Conservation (phyloP, 2,113 vertebrate species). For the Hypocryptadius cinnamomeus region DNA sequence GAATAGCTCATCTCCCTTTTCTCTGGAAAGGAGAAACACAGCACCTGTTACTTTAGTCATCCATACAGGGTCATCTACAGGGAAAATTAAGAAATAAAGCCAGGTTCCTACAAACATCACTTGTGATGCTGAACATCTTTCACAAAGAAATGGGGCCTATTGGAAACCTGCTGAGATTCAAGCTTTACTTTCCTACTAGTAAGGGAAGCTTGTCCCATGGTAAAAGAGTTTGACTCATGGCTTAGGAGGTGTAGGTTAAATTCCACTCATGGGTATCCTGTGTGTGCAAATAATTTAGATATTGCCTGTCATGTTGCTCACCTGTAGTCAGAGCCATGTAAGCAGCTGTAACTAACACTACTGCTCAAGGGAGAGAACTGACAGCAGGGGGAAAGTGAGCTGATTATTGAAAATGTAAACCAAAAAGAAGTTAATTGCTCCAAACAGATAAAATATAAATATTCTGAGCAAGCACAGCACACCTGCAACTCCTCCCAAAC, state of each 20-base stretch:
- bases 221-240: neutral
- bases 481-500: neutral
- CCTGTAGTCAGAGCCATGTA: neutral
- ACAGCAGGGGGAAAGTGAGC: neutral
- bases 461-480: neutral
- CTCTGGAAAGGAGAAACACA: neutral
- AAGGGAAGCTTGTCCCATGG: neutral
- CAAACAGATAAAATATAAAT: neutral
- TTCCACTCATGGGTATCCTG: neutral
- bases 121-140: neutral
- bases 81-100: neutral
- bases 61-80: neutral
- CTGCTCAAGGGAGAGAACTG: neutral
- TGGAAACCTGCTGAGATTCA: neutral
- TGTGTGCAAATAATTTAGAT: neutral
- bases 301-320: neutral
- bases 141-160: neutral
- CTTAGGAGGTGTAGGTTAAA: neutral
- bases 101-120: neutral
- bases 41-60: neutral
- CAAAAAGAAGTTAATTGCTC: neutral
- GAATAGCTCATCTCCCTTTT: neutral
- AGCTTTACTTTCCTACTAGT: neutral
- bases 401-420: neutral
- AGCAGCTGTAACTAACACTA: neutral